A percentile compares a stretch with the other conserved stretches of the same genome.
These are phyloP conservation scores for Meta bourneti DNA, from an alignment of 2,888 invertebrate species.

Conservation along the genomic window DNA sequence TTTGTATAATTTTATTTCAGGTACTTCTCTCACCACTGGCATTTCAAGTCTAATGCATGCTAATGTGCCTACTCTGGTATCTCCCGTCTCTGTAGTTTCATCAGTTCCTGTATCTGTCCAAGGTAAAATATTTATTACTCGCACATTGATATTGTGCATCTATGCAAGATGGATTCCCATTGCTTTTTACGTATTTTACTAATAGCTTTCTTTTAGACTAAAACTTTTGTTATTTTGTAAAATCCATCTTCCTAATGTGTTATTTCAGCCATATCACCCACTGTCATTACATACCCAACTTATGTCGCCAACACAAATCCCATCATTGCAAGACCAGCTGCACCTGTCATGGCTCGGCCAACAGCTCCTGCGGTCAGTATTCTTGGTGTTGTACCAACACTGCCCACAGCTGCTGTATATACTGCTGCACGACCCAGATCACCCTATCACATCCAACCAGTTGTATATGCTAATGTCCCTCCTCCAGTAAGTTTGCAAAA, in stretches of 20 bases:
- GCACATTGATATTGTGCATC: neutral
- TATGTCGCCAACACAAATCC: constrained; percentile 71
- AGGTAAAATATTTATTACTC: constrained; percentile 35
- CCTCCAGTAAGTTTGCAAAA: constrained; percentile 34
- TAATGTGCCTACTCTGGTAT: constrained; percentile 58
- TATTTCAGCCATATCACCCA: constrained; percentile 53
- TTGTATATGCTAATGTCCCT: constrained; percentile 61
- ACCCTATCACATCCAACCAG: constrained; percentile 58
- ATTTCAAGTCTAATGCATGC: constrained; percentile 69
- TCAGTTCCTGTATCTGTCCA: constrained; percentile 72
- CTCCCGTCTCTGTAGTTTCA: constrained; percentile 71
- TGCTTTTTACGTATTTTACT: neutral
- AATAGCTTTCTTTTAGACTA: neutral
- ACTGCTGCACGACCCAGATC: constrained; percentile 38
- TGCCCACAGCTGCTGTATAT: constrained; percentile 47
- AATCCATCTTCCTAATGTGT: too few relatives aligned
- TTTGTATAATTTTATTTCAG: constrained; percentile 22
- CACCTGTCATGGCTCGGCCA: constrained; percentile 47
- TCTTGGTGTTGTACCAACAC: constrained; percentile 58
- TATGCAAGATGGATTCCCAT: neutral
- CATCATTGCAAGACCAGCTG: constrained; percentile 57
- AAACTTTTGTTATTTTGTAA: neutral
- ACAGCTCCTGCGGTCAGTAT: constrained; percentile 65
- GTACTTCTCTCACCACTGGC: constrained; percentile 57
- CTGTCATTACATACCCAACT: constrained; percentile 74